Conservation (phyloP, 1,140 invertebrate genomes). For the Drosophila auraria region DNA sequence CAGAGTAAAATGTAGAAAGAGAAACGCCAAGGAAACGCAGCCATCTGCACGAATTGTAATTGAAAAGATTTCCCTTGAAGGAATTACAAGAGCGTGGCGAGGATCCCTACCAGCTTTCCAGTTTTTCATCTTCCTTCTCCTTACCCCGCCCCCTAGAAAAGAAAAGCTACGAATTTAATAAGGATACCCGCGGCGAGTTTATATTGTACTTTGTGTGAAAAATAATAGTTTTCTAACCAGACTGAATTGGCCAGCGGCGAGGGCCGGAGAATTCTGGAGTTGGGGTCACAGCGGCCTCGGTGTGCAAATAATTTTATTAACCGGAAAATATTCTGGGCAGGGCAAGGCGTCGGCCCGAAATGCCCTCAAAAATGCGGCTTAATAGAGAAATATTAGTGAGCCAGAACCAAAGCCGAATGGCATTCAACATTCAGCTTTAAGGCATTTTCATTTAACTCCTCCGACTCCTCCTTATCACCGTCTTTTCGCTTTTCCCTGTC, state of each 20-base stretch:
- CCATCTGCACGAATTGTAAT: slow-evolving; percentile 83
- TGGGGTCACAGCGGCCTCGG: neutral
- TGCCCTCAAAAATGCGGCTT: slow-evolving; percentile 61
- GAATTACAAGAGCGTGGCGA: slow-evolving; percentile 69
- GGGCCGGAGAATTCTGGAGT: neutral
- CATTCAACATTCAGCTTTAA: slow-evolving; percentile 59
- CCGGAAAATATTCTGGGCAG: slow-evolving; percentile 61
- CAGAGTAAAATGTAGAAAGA: slow-evolving; percentile 16
- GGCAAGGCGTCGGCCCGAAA: slow-evolving; percentile 25
- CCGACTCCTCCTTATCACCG: slow-evolving; percentile 1
- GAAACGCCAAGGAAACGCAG: slow-evolving; percentile 68
- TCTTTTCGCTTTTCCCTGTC: slow-evolving; percentile 10
- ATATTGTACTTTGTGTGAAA: slow-evolving; percentile 82
- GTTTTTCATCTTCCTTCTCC: slow-evolving; percentile 6
- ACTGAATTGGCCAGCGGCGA: slow-evolving; percentile 54
- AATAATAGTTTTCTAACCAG: slow-evolving; percentile 82
- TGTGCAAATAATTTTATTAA: slow-evolving; percentile 72
- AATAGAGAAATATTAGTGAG: slow-evolving; percentile 72
- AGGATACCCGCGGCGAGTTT: slow-evolving; percentile 77
- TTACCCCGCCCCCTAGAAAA: neutral
- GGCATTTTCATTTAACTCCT: slow-evolving; percentile 48
- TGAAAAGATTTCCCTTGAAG: slow-evolving; percentile 83
- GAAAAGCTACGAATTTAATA: slow-evolving; percentile 69
- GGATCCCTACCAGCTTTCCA: slow-evolving; percentile 45
- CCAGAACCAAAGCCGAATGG: slow-evolving; percentile 24